Evolutionary conservation across 2,888 invertebrate genomes (phyloP).

Genomic region (Zhuqinia jingwanae): DNA sequence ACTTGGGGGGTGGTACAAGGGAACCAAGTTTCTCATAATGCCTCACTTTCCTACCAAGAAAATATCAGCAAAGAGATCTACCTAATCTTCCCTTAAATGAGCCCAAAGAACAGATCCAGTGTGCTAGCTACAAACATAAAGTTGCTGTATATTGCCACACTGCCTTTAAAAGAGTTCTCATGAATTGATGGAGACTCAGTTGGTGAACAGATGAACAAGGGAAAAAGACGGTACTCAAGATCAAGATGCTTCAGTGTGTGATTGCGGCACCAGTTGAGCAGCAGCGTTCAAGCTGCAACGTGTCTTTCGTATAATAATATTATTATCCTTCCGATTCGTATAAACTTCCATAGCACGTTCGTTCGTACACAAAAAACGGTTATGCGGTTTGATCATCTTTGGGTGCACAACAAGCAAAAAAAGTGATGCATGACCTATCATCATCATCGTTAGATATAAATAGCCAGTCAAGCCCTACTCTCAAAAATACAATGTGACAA

Average conservation of each 20-base stretch:
- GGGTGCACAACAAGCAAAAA: not conserved
- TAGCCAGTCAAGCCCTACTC: not conserved
- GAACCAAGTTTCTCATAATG: not conserved
- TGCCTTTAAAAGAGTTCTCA: slow-evolving; percentile 37
- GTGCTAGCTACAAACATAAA: not conserved
- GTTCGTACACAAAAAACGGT: not conserved
- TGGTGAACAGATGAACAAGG: slow-evolving; percentile 39
- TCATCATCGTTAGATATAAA: not conserved
- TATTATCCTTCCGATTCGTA: not conserved
- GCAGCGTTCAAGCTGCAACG: slow-evolving; percentile 2
- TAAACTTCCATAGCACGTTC: not conserved
- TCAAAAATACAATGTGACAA: slow-evolving; percentile 4
- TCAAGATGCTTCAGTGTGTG: slow-evolving; percentile 66
- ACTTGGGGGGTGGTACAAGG: too few species aligned
- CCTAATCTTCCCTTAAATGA: too few species aligned
- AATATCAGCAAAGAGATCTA: too few species aligned
- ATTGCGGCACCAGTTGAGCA: slow-evolving; percentile 65
- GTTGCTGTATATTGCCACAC: too few species aligned
- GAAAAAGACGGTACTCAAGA: slow-evolving; percentile 60
- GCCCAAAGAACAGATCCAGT: slow-evolving; percentile 4
- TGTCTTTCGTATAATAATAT: not conserved
- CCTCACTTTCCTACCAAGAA: not conserved
- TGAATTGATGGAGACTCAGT: slow-evolving; percentile 25
- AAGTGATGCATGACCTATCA: slow-evolving; percentile 64
- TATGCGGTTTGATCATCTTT: not conserved